phyloP scores from a whole-genome alignment of 1,140 invertebrate genomes.

The Pseudomyrmex gracilis region DNA sequence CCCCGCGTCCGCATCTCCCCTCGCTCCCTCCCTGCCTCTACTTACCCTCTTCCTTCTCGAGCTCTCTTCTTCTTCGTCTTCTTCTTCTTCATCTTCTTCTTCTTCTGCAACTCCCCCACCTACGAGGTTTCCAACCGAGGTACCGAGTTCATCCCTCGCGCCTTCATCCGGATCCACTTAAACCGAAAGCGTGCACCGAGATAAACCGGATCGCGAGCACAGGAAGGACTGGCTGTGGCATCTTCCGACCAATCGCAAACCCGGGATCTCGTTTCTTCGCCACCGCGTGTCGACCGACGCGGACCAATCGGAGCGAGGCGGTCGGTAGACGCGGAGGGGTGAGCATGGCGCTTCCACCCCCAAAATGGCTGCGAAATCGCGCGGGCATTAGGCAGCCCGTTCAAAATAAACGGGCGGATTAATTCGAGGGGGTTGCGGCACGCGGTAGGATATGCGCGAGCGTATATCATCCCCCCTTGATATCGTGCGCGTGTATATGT shows the following conservation, averaged over 20 bases:
- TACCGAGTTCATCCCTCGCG: not conserved
- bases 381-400: conserved; percentile 81
- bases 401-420: conserved; percentile 85
- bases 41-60: not conserved
- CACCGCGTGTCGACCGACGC: conserved; percentile 27
- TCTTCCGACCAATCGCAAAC: conserved; percentile 66
- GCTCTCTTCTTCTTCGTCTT: not conserved
- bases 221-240: conserved; percentile 12
- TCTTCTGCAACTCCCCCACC: not conserved
- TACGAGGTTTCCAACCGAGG: not conserved
- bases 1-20: not conserved
- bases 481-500: not conserved
- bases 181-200: conserved; percentile 56
- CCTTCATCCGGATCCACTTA: conserved; percentile 37
- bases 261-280: not conserved
- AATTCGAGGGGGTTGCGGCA: conserved; percentile 78
- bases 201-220: conserved; percentile 13
- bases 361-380: conserved; percentile 85
- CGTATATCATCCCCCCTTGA: not conserved
- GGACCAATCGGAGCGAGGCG: conserved; percentile 52
- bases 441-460: conserved; percentile 47
- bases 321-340: not conserved
- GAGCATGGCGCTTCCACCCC: conserved; percentile 78
- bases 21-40: not conserved
- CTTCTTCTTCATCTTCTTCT: no score